Base-by-base conservation (phyloP, 1,140 invertebrate species). In the Centruroides sculpturatus region DNA sequence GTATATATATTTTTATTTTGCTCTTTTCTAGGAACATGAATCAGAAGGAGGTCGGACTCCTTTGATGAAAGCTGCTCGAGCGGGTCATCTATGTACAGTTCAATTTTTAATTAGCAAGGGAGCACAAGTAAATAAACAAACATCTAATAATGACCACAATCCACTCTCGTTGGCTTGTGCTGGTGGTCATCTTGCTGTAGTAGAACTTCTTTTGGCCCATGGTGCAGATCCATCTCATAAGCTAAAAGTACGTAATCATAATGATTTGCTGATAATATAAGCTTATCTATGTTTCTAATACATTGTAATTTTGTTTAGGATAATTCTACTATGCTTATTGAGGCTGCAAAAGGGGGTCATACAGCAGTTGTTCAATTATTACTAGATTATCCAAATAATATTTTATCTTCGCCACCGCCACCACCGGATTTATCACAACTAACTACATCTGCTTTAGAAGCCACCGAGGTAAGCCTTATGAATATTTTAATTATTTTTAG, bases 61-160 rank as follows among this genome's bases (percentile, higher is more conserved):
- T 41, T 75, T 99, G 62, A 99, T 99, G 96, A 90, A 99, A 76
- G 93, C 96, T n/a, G 92, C 92, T 65, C 85, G 96, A 71, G 94
- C 95, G 57, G 95, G 95, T n/a, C 95, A 99, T 76, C 78, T 93
- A n/a, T 92, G 90, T 72, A 96, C 95, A 55, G 96, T 98, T 55
- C 90, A 96, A 77, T 92, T 98, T 74, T 82, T 99, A 55, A 84
- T 98, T 60, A 84, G 86, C 50, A 91, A 92, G 78, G 87, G 88
- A 62, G 94, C 92, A 13, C 90, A 98, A 75, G 91, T 99, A 36
- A 83, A 84, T 70, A 84, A 87, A 64, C 85, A 92, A 78, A 98
- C 96, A 55, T 92, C 92, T 64, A 98, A 94, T 69, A 98, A 98
- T 73, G 89, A 97, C 73, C 97, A 99, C 73, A 99, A 95, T 35